These are phyloP conservation scores for Caerostris extrusa DNA, from an alignment of 1,140 invertebrate species.

Conservation along the genomic window DNA sequence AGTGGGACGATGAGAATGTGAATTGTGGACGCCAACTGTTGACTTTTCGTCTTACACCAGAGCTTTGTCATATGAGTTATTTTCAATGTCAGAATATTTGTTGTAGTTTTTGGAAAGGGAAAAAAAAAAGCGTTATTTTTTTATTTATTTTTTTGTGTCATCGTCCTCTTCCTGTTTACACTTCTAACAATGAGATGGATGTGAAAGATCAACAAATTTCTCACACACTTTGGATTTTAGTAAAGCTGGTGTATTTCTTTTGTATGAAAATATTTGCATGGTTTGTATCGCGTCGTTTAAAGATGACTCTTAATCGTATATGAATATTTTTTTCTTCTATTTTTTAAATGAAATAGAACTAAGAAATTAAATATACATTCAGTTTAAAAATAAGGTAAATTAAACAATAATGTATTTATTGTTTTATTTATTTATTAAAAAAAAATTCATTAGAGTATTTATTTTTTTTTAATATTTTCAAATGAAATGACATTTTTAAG, in stretches of 20 bases:
- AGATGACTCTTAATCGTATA: no score
- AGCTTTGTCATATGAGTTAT: not conserved
- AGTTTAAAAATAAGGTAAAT: no score
- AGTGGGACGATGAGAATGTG: not conserved
- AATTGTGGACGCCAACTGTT: not conserved
- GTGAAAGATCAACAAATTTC: not conserved
- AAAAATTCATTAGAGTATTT: no score
- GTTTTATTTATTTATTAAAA: no score
- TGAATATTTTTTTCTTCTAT: no score
- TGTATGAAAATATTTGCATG: not conserved
- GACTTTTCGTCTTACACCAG: slow-evolving; percentile 51
- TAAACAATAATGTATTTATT: no score
- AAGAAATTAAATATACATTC: no score
- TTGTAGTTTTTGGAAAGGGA: not conserved
- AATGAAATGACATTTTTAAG: no score
- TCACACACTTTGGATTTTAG: not conserved
- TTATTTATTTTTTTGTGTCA: not conserved
- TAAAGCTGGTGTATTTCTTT: not conserved
- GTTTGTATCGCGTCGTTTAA: not conserved
- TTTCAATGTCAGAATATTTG: not conserved
- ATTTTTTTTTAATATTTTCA: no score
- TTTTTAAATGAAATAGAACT: no score
- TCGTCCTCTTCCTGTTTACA: slow-evolving; percentile 47
- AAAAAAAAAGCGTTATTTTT: not conserved
- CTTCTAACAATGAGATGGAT: not conserved